Evolutionary conservation across 37 sponge, comb jelly and placozoan genomes (phyloP).

Genomic region (Ianthella basta): DNA sequence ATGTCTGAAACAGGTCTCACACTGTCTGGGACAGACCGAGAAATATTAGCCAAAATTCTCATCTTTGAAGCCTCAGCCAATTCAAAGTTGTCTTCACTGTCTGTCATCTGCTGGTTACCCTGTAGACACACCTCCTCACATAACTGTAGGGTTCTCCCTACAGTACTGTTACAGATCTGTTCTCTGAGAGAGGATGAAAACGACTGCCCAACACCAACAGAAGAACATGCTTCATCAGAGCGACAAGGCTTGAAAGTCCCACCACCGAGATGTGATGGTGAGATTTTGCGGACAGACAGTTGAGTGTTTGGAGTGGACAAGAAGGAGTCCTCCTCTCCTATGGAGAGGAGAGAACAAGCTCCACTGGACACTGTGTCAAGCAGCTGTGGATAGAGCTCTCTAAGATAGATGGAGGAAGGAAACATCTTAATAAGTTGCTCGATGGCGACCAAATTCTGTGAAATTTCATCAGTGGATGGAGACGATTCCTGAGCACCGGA

Average conservation of each 20-base stretch:
- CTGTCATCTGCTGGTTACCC: neutral
- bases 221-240: neutral
- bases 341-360: neutral
- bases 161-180: neutral
- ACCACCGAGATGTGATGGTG: neutral
- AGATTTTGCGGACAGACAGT: neutral
- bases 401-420: neutral
- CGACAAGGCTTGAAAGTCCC: neutral
- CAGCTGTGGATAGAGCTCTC: neutral
- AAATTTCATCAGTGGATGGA: neutral
- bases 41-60: constrained; percentile 28
- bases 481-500: neutral
- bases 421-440: neutral
- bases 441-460: neutral
- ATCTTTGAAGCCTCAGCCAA: constrained; percentile 11
- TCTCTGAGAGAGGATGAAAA: neutral
- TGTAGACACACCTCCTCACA: constrained; percentile 29
- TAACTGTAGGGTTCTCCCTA: constrained; percentile 11
- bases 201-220: neutral
- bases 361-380: constrained; percentile 6
- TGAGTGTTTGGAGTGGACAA: neutral
- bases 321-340: neutral
- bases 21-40: constrained; percentile 33
- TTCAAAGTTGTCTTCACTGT: neutral
- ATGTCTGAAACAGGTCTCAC: constrained; percentile 45